phyloP scores from a whole-genome alignment of 2,797 vertebrate genomes.

The Hemibagrus guttatus region DNA sequence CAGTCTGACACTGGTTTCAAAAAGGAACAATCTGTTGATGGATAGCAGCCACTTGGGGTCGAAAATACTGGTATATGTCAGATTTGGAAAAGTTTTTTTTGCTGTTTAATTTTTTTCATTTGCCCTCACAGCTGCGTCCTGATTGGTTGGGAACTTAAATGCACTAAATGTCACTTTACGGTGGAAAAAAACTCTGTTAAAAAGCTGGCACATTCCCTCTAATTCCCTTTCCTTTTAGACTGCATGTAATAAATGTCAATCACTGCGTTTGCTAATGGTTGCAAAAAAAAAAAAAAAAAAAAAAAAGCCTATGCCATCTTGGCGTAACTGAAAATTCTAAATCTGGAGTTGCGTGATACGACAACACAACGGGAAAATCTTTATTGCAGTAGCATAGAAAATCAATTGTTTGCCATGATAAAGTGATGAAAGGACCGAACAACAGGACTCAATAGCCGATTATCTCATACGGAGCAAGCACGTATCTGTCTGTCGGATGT shows the following conservation, averaged over 20 bases:
- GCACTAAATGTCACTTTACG: not conserved
- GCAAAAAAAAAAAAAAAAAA: not conserved
- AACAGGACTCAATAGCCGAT: not conserved
- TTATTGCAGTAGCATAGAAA: not conserved
- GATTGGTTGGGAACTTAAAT: not conserved
- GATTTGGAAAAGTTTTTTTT: not conserved
- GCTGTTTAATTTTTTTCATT: not conserved
- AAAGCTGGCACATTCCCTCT: not conserved
- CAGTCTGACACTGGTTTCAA: not conserved
- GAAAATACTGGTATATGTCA: not conserved
- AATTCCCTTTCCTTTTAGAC: not conserved
- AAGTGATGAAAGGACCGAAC: not conserved
- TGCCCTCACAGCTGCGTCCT: not conserved
- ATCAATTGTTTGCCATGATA: not conserved
- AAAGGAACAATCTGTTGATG: not conserved
- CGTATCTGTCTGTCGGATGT: not conserved
- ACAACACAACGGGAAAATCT: not conserved
- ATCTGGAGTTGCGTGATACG: not conserved
- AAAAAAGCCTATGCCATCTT: not conserved
- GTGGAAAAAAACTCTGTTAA: not conserved
- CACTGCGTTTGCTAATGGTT: not conserved
- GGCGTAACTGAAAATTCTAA: not conserved
- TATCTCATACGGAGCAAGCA: not conserved
- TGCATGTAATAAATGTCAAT: not conserved
- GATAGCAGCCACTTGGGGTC: not conserved